Evolutionary conservation across 2,888 invertebrate species (phyloP).

Genomic region (Rhingia campestris): DNA sequence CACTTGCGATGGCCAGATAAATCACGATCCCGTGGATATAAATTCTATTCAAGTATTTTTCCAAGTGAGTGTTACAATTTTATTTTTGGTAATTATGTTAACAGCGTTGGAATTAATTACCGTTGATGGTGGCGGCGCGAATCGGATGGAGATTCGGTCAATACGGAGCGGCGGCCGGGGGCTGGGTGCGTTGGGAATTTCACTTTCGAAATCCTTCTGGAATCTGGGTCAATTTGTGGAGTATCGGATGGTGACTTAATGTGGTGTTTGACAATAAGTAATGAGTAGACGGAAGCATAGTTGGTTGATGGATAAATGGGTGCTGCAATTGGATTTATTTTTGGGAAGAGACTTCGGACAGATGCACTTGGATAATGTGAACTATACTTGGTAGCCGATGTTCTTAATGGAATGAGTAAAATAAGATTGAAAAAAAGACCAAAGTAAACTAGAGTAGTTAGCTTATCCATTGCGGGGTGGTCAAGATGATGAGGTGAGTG

Average conservation of each 20-base stretch:
- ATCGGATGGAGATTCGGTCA: neutral
- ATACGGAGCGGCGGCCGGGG: neutral
- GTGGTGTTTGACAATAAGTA: conserved; percentile 62
- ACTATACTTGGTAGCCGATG: too few relatives aligned
- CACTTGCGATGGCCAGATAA: conserved; percentile 55
- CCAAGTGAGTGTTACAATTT: conserved; percentile 72
- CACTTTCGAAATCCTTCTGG: conserved; percentile 48
- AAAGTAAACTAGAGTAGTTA: too few relatives aligned
- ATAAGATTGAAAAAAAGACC: too few relatives aligned
- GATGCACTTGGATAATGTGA: too few relatives aligned
- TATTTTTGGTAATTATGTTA: conserved; percentile 74
- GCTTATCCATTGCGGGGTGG: too few relatives aligned
- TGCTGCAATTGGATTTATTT: too few relatives aligned
- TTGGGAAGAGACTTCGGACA: too few relatives aligned
- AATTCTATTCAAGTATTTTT: conserved; percentile 68
- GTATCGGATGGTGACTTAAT: conserved; percentile 54
- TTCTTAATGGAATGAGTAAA: too few relatives aligned
- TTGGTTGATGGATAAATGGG: conserved; percentile 37
- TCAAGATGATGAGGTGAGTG: too few relatives aligned
- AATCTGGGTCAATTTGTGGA: conserved; percentile 59
- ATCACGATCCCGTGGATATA: conserved; percentile 69
- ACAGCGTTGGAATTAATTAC: conserved; percentile 71
- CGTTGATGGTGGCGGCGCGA: neutral
- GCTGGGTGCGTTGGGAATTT: conserved; percentile 20
- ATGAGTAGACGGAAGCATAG: conserved; percentile 50